Evolutionary conservation across 2,888 invertebrate species (phyloP).

Genomic region (Hypomecis atomaria): DNA sequence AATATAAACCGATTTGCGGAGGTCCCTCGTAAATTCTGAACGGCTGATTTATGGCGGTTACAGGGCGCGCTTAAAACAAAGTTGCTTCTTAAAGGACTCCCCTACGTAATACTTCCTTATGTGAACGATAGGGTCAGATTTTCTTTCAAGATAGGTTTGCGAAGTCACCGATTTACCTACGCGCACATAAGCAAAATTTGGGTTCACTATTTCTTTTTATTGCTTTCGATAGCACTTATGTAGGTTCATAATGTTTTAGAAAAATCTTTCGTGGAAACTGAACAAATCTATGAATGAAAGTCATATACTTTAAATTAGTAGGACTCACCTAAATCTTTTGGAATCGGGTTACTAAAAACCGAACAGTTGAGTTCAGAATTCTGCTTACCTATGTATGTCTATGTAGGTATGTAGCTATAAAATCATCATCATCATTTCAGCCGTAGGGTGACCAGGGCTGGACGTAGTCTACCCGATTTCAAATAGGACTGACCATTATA

Average conservation of each 20-base stretch:
- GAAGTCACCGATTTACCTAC: conserved; percentile 35
- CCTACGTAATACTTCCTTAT: conserved; percentile 59
- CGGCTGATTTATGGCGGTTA: conserved; percentile 82
- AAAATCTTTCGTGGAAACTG: background rate
- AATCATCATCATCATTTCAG: too few relatives aligned
- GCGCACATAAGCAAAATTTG: conserved; percentile 17
- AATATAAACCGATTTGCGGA: conserved; percentile 85
- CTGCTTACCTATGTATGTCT: too few relatives aligned
- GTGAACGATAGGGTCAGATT: conserved; percentile 47
- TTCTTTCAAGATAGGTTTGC: conserved; percentile 41
- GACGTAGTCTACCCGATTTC: too few relatives aligned
- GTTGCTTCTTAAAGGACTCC: conserved; percentile 75
- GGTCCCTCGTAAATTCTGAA: conserved; percentile 81
- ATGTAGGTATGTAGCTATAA: too few relatives aligned
- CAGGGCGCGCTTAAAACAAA: conserved; percentile 79
- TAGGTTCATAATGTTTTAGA: background rate
- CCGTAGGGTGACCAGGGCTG: too few relatives aligned
- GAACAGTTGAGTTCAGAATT: too few relatives aligned
- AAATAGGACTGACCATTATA: too few relatives aligned
- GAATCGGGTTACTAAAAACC: too few relatives aligned
- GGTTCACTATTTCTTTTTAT: background rate
- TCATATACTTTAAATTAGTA: too few relatives aligned
- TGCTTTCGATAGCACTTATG: background rate
- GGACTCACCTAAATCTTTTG: too few relatives aligned
- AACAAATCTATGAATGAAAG: too few relatives aligned